Evolutionary conservation across 2,113 vertebrate genomes (phyloP), one percentile per base, ranked within the genome.

Genomic region (Hyperopisus bebe): DNA sequence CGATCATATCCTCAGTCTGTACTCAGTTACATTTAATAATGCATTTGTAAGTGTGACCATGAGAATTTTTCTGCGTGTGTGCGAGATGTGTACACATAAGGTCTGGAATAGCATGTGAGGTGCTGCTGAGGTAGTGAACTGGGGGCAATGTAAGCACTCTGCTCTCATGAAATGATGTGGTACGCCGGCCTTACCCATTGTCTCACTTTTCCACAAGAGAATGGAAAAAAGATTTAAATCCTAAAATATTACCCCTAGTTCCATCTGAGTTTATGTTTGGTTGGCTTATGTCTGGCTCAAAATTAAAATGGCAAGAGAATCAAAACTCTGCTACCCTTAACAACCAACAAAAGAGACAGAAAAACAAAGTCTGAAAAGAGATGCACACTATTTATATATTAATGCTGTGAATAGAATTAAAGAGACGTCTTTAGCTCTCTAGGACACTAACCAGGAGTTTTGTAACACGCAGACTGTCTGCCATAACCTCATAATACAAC

Each of bases 331-430:
- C 82, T 46, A 24, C 39, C 82, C 82, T 84, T 48, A 86, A 86
- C 44, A 86, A 86, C 83, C 83, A 48, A 80, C 74, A 80, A 80
- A 86, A 47, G 83, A 48, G 48, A 86, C 46, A 5, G 44, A 24
- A 50, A 47, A 27, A 27, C 44, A n/a, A 80, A 86, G 21, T n/a
- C 83, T 48, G 44, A 50, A 86, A 48, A 50, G 83, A 27, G 46
- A 86, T 50, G 10, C 47, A 11, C 21, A 50, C 47, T 50, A 27
- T 86, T 44, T 48, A 86, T 48, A 86, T 48, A 86, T 86, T 27
- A 47, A 86, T 48, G 19, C 3, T 86, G 83, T 86, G 44, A 86
- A 86, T 46, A 86, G 83, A 86, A 86, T 50, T 46, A 47, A 86
- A 86, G 83, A 27, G 83, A 86, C 82, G 42, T 47, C 42, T 27